phyloP scores from a whole-genome alignment of 2,113 vertebrate genomes.

The Megalops atlanticus region DNA sequence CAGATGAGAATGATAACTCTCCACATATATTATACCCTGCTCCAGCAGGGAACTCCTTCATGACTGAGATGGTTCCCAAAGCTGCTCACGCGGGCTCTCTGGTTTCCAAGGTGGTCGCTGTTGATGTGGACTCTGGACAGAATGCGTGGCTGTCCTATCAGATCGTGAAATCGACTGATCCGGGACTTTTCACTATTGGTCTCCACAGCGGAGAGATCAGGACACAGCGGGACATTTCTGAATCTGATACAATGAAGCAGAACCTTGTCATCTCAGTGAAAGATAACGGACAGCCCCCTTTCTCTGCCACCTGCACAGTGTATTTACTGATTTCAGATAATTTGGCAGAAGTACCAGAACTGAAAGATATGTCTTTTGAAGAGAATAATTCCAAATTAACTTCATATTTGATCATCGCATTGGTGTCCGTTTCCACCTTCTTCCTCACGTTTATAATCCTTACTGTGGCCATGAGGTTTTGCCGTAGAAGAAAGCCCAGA shows the following conservation, averaged over 20 bases:
- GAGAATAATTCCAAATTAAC: slow-evolving; percentile 61
- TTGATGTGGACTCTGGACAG: slow-evolving; percentile 64
- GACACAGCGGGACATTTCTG: slow-evolving; percentile 44
- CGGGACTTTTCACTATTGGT: slow-evolving; percentile 52
- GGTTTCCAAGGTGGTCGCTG: slow-evolving; percentile 66
- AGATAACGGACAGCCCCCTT: slow-evolving; percentile 60
- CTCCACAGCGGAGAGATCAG: slow-evolving; percentile 52
- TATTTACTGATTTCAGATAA: slow-evolving; percentile 73
- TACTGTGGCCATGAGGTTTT: slow-evolving; percentile 60
- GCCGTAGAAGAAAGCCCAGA: slow-evolving; percentile 52
- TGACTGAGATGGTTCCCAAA: slow-evolving; percentile 53
- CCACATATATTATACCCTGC: slow-evolving; percentile 59
- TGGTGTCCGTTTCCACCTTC: slow-evolving; percentile 61
- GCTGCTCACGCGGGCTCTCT: slow-evolving; percentile 52
- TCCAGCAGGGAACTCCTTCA: slow-evolving; percentile 26
- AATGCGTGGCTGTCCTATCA: slow-evolving; percentile 70
- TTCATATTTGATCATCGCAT: slow-evolving; percentile 65
- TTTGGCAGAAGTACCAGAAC: slow-evolving; percentile 68
- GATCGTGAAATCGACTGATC: slow-evolving; percentile 51
- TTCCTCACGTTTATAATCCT: slow-evolving; percentile 60
- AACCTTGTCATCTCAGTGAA: slow-evolving; percentile 64
- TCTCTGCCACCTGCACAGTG: slow-evolving; percentile 71
- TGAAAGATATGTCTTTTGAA: slow-evolving; percentile 60
- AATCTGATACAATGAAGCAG: slow-evolving; percentile 61
- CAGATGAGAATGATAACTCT: slow-evolving; percentile 68